phyloP scores from a whole-genome alignment of 2,888 invertebrate species.

The Ferdinandea cuprea region DNA sequence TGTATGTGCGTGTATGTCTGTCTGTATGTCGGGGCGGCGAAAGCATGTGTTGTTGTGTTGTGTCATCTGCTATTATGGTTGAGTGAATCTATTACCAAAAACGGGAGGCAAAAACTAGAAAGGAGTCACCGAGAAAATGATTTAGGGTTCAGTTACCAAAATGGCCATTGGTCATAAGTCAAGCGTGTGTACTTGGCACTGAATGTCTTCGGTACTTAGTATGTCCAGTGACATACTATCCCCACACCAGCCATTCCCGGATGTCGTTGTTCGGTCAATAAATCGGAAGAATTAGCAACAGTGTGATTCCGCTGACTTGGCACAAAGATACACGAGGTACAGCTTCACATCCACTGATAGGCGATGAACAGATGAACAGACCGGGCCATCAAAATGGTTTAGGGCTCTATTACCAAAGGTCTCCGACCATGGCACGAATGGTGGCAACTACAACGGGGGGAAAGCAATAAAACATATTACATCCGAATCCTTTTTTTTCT shows the following conservation, averaged over 20 bases:
- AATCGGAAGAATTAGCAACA: conserved; percentile 61
- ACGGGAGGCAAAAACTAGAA: conserved; percentile 45
- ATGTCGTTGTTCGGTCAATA: conserved; percentile 46
- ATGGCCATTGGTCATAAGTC: conserved; percentile 70
- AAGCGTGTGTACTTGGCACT: conserved; percentile 72
- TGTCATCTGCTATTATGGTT: conserved; percentile 64
- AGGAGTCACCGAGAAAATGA: conserved; percentile 69
- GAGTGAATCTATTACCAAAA: conserved; percentile 61
- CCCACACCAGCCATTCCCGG: background rate
- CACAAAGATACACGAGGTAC: conserved; percentile 26
- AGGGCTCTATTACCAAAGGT: conserved; percentile 56
- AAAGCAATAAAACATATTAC: conserved; percentile 70
- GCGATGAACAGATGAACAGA: conserved; percentile 59
- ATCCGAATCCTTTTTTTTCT: conserved; percentile 51
- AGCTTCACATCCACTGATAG: conserved; percentile 37
- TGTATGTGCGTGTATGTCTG: conserved; percentile 5
- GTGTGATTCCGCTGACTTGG: conserved; percentile 58
- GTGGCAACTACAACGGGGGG: conserved; percentile 25
- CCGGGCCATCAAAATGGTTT: conserved; percentile 45
- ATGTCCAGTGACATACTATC: conserved; percentile 31
- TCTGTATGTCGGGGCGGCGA: conserved; percentile 1
- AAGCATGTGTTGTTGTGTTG: conserved; percentile 54
- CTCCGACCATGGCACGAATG: conserved; percentile 28
- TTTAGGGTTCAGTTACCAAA: conserved; percentile 69
- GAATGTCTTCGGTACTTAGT: conserved; percentile 58